Evolutionary conservation across 1,140 invertebrate species (phyloP), one percentile per base, ranked within the genome.

Genomic region (Lysiphlebus fabarum): DNA sequence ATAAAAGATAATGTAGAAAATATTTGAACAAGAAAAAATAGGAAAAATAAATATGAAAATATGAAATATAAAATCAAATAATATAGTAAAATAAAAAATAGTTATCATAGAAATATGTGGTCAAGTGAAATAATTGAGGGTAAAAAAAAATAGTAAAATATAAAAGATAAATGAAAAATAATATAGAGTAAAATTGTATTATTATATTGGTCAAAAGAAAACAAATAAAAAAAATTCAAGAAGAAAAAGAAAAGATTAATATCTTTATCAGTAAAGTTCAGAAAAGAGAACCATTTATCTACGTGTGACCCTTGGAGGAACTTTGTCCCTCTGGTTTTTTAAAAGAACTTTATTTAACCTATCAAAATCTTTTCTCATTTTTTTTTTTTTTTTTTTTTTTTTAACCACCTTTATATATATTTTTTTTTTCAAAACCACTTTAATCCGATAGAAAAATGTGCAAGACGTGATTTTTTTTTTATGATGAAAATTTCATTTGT

Each of bases 211-310:
- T 62, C 51, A 58, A 12, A 7, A 10, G 37, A 7, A 8, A 17
- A 47, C 47, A 40, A 37, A 43, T 14, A 44, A 42, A 40, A 47
- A 40, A 58, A 62, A 10, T 55, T 50, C 34, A 56, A 51, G 37
- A 53, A 1, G 36, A 55, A 43, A 53, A 12, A 17, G 43, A 43
- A 74, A 73, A 74, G 72, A 74, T 73, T 74, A 73, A 74, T 74
- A 73, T 74, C 71, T 73, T 67, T 72, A 73, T 74, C 68, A 69
- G 63, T 68, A 62, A 70, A 73, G 70, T 74, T 73, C 69, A 73
- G 58, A 57, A 60, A 66, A 72, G 60, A 66, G 51, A 57, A 60
- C 69, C 70, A 74, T 74, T 73, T 74, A 72, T 74, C 72, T 66
- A 70, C 63, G 53, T 26, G 17, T 26, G 62, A 65, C 61, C 26